Conservation (phyloP, 2,113 vertebrate species). For the Benthochromis sp. region DNA sequence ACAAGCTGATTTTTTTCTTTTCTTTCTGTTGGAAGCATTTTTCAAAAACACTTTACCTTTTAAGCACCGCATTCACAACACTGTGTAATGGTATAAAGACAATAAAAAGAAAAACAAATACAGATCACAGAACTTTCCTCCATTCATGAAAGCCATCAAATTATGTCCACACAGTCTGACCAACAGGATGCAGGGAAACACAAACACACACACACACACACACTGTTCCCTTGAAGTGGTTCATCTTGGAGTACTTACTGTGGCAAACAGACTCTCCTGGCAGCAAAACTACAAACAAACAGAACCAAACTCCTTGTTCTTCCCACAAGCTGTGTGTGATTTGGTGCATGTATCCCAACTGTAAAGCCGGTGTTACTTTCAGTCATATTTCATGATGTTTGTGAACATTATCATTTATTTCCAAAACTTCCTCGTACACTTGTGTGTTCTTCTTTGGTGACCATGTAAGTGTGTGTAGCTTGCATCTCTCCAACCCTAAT, state of each 20-base stretch:
- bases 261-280: slow-evolving; percentile 13
- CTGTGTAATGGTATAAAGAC: background rate
- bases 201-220: background rate
- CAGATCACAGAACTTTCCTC: background rate
- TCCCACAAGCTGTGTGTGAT: background rate
- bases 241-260: slow-evolving; percentile 34
- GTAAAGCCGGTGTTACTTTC: background rate
- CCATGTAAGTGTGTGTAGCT: background rate
- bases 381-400: background rate
- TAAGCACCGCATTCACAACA: background rate
- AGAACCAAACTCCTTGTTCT: background rate
- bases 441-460: background rate
- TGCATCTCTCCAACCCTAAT: background rate
- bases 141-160: slow-evolving; percentile 7
- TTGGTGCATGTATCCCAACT: background rate
- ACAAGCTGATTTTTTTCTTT: background rate
- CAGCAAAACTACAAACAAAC: slow-evolving; percentile 31
- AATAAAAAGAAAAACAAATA: background rate
- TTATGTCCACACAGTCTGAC: background rate
- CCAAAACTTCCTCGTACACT: background rate
- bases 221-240: background rate
- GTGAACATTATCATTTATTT: background rate
- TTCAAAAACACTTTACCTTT: background rate
- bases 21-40: background rate
- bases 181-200: background rate